These are phyloP conservation scores for Nymphalis c-album DNA, from an alignment of 2,888 invertebrate genomes.

Conservation along the genomic window DNA sequence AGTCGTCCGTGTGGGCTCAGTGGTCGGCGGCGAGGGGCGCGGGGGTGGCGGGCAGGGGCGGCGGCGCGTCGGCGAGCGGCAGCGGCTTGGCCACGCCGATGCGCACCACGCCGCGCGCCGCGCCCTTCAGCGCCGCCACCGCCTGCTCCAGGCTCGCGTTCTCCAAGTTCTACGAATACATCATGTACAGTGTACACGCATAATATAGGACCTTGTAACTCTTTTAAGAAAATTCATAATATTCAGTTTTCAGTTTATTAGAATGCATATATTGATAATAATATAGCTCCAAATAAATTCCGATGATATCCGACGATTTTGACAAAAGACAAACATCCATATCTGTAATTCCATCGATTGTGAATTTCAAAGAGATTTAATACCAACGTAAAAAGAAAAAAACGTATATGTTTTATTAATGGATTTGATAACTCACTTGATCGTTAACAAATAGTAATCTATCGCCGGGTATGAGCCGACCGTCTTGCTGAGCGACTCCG, in stretches of 20 bases:
- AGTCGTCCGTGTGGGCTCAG: neutral
- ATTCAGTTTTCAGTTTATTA: no score
- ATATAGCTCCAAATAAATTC: no score
- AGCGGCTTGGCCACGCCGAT: conserved; percentile 98
- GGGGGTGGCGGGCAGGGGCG: conserved; percentile 57
- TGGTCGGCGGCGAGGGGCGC: conserved; percentile 51
- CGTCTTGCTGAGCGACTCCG: conserved; percentile 98
- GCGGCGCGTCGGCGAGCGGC: conserved; percentile 87
- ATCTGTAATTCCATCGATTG: no score
- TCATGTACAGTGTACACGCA: no score
- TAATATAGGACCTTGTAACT: no score
- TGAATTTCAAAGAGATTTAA: no score
- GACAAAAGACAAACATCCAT: no score
- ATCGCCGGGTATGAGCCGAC: conserved; percentile 98
- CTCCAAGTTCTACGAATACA: conserved; percentile 83
- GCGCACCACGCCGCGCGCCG: conserved; percentile 95
- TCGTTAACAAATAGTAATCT: conserved; percentile 96
- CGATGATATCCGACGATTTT: no score
- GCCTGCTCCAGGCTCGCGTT: conserved; percentile 98
- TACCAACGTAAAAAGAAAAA: no score
- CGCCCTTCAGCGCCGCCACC: conserved; percentile 97
- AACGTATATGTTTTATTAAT: no score
- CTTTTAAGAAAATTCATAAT: no score
- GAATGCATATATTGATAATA: no score
- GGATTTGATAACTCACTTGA: conserved; percentile 71